phyloP scores from a whole-genome alignment of 64 coral and sea anemone genomes.

The Cladopsammia gracilis region DNA sequence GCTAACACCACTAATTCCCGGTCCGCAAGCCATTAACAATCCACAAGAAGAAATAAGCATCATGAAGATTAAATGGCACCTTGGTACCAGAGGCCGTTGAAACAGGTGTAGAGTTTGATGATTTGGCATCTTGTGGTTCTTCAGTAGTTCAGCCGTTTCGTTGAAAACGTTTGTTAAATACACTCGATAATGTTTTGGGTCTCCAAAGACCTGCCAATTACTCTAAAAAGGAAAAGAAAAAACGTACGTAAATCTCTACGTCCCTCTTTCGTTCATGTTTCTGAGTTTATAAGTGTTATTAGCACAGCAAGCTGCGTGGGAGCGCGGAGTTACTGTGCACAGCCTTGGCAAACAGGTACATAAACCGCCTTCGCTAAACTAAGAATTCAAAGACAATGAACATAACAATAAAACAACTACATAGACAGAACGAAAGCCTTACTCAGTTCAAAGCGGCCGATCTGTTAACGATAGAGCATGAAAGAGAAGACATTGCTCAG shows the following conservation, averaged over 20 bases:
- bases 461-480: neutral
- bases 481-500: neutral
- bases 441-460: slow-evolving; percentile 27
- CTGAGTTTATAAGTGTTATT: neutral
- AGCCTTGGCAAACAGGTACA: neutral
- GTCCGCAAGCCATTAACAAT: slow-evolving; percentile 45
- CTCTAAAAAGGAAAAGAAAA: neutral
- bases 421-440: slow-evolving; percentile 1
- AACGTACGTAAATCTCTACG: neutral
- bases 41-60: neutral
- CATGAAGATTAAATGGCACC: neutral
- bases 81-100: neutral
- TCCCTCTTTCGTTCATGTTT: no score
- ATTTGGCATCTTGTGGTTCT: neutral
- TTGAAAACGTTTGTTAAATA: neutral
- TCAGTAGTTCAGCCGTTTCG: neutral
- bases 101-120: neutral
- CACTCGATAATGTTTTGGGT: neutral
- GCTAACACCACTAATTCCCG: neutral
- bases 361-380: neutral
- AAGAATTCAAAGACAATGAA: neutral
- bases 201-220: neutral
- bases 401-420: slow-evolving; percentile 21
- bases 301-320: neutral
- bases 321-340: neutral